Percentiles rank a stretch among this genome's conserved stretches.
These are phyloP conservation scores for Hypercompe scribonia DNA, from an alignment of 2,888 invertebrate genomes.

Conservation along the genomic window DNA sequence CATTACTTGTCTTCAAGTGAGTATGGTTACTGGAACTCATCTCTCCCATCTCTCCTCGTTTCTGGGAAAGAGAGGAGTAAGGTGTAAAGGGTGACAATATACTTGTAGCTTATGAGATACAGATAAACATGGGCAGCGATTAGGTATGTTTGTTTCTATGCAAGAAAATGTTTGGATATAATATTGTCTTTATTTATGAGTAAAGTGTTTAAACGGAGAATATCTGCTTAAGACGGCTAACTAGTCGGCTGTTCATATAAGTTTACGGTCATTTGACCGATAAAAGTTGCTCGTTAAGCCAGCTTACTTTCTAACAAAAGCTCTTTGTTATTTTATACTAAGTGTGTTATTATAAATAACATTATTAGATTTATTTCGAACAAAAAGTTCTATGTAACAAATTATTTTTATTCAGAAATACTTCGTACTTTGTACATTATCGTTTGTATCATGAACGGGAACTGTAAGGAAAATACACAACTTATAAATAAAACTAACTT, in stretches of 20 bases:
- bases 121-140: too few relatives aligned
- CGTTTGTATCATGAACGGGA: not conserved
- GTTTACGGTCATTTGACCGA: not conserved
- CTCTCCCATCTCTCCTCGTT: too few relatives aligned
- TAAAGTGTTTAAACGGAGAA: too few relatives aligned
- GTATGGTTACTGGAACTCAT: too few relatives aligned
- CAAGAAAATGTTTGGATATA: too few relatives aligned
- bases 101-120: too few relatives aligned
- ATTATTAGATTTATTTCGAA: not conserved
- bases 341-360: not conserved
- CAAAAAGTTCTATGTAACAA: not conserved
- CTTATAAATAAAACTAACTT: not conserved
- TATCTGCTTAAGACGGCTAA: not conserved
- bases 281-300: not conserved
- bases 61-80: too few relatives aligned
- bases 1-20: not conserved
- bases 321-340: not conserved
- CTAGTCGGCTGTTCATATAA: not conserved
- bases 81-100: too few relatives aligned
- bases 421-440: not conserved
- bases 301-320: not conserved
- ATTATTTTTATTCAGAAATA: not conserved
- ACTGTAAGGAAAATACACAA: not conserved
- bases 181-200: too few relatives aligned
- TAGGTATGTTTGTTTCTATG: too few relatives aligned